Base-by-base conservation (phyloP, 2,113 vertebrate genomes). In the Notarius quadriscutis region DNA sequence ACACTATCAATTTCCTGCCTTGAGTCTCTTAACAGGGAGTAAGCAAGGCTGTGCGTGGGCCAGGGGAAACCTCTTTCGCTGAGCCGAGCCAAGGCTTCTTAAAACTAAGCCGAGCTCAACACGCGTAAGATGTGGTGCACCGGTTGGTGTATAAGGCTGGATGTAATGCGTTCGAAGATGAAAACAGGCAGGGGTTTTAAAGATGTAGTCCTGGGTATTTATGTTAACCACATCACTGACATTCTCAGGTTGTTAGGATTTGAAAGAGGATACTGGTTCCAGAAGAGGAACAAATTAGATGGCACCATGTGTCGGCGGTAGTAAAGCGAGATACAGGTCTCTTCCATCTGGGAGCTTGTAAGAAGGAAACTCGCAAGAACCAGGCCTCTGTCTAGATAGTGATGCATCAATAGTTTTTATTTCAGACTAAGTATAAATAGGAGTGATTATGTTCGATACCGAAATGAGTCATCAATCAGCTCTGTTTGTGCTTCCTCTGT, bases 1-100 rank as follows among this genome's bases (percentile, higher is more conserved):
- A 94, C 94, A 95, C 94, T 92, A 93, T 91, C 7, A 92, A 92
- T 95, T 95, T 95, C 94, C 94, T 94, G 92, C 91, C 89, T 85
- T 65, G 86, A 34, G 71, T 89, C 82, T 92, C 88, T 85, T 83
- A 89, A 81, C 87, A 91, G 86, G 85, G 91, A 72, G 84, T 71
- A 79, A 88, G 87, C 80, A 83, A 85, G 74, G 62, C 85, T 85
- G 75, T 88, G 85, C 72, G 55, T 89, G 82, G 85, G 88, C 84
- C 83, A 78, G 84, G 84, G 87, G 89, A 91, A 87, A 87, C 90
- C 87, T 79, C 30, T 71, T 88, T 62, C 62, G 20, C 89, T 57
- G 67, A 84, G 84, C 27, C 71, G 1, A 41, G 63, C 48, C 86
- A 90, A 87, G 58, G 83, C 86, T 84, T 88, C 86, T 84, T 51